Conservation (phyloP, 2,797 vertebrate species). For the Parotocinclus haroldoi region DNA sequence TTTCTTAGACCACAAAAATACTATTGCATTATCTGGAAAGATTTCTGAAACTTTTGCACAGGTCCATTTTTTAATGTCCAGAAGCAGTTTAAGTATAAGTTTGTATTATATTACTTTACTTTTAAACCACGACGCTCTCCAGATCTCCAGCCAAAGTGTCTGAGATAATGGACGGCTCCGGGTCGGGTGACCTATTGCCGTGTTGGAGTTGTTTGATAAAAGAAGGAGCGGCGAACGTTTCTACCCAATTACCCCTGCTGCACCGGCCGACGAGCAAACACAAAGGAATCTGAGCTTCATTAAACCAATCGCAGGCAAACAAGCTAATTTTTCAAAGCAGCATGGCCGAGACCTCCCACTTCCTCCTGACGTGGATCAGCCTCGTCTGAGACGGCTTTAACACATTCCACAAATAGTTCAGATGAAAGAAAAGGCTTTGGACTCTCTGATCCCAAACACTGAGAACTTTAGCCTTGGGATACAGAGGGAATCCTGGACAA, state of each 20-base stretch:
- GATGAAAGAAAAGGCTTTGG: not conserved
- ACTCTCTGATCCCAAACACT: not conserved
- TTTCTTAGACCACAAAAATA: too few species aligned
- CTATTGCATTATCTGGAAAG: too few species aligned
- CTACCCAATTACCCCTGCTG: conserved; percentile 91
- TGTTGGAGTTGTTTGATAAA: conserved; percentile 78
- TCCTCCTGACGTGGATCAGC: not conserved
- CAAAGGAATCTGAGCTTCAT: conserved; percentile 91
- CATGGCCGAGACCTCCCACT: not conserved
- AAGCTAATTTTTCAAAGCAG: conserved; percentile 80
- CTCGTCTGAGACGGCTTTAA: not conserved
- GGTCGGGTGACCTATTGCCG: conserved; percentile 77
- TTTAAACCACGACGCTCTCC: conserved; percentile 50
- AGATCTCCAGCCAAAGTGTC: conserved; percentile 74
- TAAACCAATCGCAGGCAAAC: conserved; percentile 86
- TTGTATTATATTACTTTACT: not conserved
- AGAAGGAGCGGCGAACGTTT: conserved; percentile 78
- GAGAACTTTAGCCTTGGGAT: not conserved
- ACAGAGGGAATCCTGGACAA: too few species aligned
- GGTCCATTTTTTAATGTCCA: too few species aligned
- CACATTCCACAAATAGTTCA: conserved; percentile 8
- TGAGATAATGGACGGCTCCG: conserved; percentile 73
- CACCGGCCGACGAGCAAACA: conserved; percentile 80
- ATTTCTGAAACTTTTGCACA: too few species aligned
- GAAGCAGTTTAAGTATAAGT: too few species aligned